These are phyloP conservation scores for Pseudocheirus occidentalis DNA, from an alignment of 2,797 vertebrate genomes.

Conservation along the genomic window DNA sequence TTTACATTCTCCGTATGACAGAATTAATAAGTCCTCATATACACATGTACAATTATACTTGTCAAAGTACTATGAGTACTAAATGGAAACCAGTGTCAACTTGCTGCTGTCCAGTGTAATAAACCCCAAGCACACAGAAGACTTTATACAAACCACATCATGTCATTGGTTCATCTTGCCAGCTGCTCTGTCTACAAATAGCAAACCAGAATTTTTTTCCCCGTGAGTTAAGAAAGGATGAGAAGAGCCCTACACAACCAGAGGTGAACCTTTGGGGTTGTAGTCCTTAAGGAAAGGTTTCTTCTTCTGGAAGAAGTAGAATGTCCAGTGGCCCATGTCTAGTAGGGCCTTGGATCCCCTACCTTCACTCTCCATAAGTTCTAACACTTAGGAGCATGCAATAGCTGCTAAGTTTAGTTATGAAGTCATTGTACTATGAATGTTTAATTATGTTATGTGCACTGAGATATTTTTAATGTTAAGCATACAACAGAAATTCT, in stretches of 20 bases:
- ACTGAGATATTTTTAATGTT: constrained; percentile 67
- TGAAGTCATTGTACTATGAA: constrained; percentile 55
- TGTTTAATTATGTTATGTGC: constrained; percentile 69
- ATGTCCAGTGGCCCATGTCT: constrained; percentile 33
- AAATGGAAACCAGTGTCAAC: constrained; percentile 32
- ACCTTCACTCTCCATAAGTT: constrained; percentile 63
- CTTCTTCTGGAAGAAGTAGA: constrained; percentile 60
- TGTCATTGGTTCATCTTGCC: constrained; percentile 11
- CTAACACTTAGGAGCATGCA: constrained; percentile 78
- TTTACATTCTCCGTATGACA: background rate
- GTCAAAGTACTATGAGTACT: background rate
- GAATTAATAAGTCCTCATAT: constrained; percentile 14
- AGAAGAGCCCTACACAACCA: constrained; percentile 39
- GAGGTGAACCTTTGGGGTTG: constrained; percentile 21
- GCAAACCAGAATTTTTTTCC: constrained; percentile 20
- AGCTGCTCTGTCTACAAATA: constrained; percentile 10
- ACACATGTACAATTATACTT: background rate
- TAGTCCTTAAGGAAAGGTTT: constrained; percentile 22
- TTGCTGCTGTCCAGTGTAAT: constrained; percentile 17
- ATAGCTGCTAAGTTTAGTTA: constrained; percentile 58
- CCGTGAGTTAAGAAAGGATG: constrained; percentile 38
- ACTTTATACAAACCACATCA: constrained; percentile 29
- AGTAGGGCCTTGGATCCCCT: constrained; percentile 51
- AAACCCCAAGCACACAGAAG: constrained; percentile 31
- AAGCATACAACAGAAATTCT: constrained; percentile 68